A percentile compares a stretch with the other conserved stretches of the same genome.
Evolutionary conservation across 1,140 invertebrate species (phyloP).

Genomic region (Drosophila oshimai): DNA sequence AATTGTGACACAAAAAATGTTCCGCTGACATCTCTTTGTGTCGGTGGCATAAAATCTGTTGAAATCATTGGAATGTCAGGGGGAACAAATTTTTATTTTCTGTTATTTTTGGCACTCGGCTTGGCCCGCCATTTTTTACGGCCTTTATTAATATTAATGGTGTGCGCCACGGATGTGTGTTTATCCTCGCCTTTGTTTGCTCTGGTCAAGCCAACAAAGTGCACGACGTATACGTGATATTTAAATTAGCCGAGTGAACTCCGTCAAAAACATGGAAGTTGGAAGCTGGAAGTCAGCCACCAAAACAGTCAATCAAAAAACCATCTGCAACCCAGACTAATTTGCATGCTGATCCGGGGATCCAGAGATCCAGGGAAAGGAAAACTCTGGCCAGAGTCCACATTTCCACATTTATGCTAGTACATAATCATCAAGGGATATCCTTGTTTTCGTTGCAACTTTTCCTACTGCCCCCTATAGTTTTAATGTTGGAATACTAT

Average conservation of each 20-base stretch:
- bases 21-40: conserved; percentile 60
- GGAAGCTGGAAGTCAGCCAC: conserved; percentile 32
- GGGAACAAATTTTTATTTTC: conserved; percentile 8
- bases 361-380: conserved; percentile 12
- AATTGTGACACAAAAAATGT: conserved; percentile 41
- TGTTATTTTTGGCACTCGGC: conserved; percentile 60
- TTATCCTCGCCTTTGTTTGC: conserved; percentile 3
- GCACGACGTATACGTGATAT: conserved; percentile 46
- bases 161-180: conserved; percentile 45
- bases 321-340: conserved; percentile 60
- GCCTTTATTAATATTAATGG: conserved; percentile 78
- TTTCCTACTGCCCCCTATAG: conserved; percentile 27
- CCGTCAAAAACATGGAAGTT: neutral
- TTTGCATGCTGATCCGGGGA: conserved; percentile 63
- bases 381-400: conserved; percentile 15
- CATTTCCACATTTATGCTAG: neutral
- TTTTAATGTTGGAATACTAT: conserved; percentile 63
- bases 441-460: conserved; percentile 15
- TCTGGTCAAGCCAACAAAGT: conserved; percentile 12
- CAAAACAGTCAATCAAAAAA: conserved; percentile 69
- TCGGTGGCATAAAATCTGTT: conserved; percentile 27
- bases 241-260: conserved; percentile 6
- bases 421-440: conserved; percentile 22
- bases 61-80: conserved; percentile 42
- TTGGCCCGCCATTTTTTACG: conserved; percentile 53